These are phyloP conservation scores for Corythornis cristatus DNA, from an alignment of 2,113 vertebrate genomes.

Conservation along the genomic window DNA sequence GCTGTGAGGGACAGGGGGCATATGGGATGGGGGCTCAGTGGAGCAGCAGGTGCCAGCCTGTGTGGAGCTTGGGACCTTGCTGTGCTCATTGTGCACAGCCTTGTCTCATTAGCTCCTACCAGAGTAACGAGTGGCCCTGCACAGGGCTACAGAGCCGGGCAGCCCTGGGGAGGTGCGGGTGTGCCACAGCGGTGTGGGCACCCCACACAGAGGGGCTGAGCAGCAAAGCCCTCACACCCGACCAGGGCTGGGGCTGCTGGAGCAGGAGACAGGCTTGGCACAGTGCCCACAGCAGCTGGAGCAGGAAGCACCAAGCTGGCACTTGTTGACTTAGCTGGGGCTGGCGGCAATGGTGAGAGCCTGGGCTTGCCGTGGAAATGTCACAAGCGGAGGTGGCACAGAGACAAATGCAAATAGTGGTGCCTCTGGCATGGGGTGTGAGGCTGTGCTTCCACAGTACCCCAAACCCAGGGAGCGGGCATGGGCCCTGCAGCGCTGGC, in stretches of 20 bases:
- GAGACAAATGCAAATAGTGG: background rate
- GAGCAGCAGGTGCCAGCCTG: fast-evolving
- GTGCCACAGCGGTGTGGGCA: fast-evolving
- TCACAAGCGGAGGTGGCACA: background rate
- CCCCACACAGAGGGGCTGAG: background rate
- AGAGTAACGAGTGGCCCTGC: fast-evolving
- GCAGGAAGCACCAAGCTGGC: background rate
- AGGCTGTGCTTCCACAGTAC: fast-evolving
- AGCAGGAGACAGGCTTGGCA: background rate
- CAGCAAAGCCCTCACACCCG: fast-evolving
- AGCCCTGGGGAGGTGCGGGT: fast-evolving
- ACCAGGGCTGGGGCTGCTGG: fast-evolving
- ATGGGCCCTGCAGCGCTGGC: background rate
- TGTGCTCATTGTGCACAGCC: fast-evolving
- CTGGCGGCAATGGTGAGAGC: fast-evolving
- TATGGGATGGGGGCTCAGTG: fast-evolving
- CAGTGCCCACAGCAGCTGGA: background rate
- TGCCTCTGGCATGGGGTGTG: background rate
- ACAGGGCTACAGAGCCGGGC: fast-evolving
- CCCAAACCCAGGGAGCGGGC: background rate
- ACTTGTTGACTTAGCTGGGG: slow-evolving; percentile 19
- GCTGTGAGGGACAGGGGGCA: fast-evolving
- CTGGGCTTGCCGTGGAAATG: background rate
- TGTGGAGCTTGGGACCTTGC: fast-evolving
- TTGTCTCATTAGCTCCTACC: background rate